Evolutionary conservation across 2,113 vertebrate species (phyloP), one percentile per base, ranked within the genome.

Genomic region (Leptobrachium leishanense): DNA sequence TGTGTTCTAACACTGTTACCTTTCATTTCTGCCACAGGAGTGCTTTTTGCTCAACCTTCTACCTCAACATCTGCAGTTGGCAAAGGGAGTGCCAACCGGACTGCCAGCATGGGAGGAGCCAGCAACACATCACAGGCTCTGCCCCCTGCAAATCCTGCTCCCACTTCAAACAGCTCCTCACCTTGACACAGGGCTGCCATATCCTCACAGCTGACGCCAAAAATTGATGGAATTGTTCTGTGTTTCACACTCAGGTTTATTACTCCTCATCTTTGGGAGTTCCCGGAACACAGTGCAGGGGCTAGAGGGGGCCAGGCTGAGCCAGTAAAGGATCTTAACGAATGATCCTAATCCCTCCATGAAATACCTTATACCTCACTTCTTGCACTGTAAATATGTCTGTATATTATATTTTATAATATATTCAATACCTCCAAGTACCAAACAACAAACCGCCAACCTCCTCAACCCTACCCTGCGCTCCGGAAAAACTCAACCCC

Each of bases 31-130:
- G 64, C 2, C 62, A 2, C 74, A 99, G 97, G 97, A 82, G 95
- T 98, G 82, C 92, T 99, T 77, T 99, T 96, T 41, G 96, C 96
- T 77, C 97, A 99, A 91, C 92, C 94, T 8, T 87, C 93, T 0
- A 93, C 92, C 50, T 84, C 91, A 4, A 91, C 93, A 7, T 83
- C 92, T 0, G 81, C 89, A 72, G 87, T 88, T 90, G 85, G 76
- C 89, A 96, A 95, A 89, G 85, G 92, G 53, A 77, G 76, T 0
- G 2, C 83, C 0, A 39, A 84, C 46, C 1, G 84, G n/a, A 2
- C 86, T 0, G 5, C 82, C 5, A 80, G 86, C 68, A 69, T 89
- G 72, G 81, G 86, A 76, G 80, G 89, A 2, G 80, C 83, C 5
- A 79, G 89, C 69, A 75, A 80, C 0, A 90, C 89, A 70, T 86